A percentile compares a stretch with the other conserved stretches of the same genome.
Evolutionary conservation across 2,113 vertebrate species (phyloP).

Genomic region (Scolopax mira): DNA sequence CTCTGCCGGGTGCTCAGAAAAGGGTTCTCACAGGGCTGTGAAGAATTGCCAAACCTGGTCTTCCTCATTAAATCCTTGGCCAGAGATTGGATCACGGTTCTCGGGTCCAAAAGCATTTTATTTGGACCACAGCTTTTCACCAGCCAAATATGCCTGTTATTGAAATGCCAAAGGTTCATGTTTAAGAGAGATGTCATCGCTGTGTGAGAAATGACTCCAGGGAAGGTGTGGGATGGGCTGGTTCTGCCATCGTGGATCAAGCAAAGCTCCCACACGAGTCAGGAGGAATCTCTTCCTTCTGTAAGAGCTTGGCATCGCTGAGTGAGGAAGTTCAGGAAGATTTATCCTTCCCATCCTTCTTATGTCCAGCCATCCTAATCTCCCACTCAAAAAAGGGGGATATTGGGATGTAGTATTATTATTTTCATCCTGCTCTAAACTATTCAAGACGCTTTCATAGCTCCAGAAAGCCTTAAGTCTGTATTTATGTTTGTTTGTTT

Average conservation of each 20-base stretch:
- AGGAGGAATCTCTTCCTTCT: background rate
- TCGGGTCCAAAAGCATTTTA: background rate
- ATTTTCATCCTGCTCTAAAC: background rate
- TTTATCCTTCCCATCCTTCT: background rate
- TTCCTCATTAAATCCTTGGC: background rate
- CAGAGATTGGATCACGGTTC: background rate
- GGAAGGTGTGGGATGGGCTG: background rate
- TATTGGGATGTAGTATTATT: background rate
- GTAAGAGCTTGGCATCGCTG: background rate
- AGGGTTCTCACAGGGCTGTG: background rate
- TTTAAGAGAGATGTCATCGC: background rate
- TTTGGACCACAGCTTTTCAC: background rate
- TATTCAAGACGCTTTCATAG: background rate
- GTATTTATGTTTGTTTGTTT: rapidly evolving
- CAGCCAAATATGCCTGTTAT: rapidly evolving
- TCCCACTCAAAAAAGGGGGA: background rate
- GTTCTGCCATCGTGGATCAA: background rate
- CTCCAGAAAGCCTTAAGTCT: background rate
- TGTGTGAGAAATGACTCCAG: rapidly evolving
- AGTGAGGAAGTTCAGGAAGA: background rate
- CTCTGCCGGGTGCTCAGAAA: background rate
- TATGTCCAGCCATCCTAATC: background rate
- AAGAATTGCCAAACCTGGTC: background rate
- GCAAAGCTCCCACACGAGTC: background rate
- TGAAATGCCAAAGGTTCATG: rapidly evolving